Conservation (phyloP, 2,113 vertebrate genomes). For the Channa argus region DNA sequence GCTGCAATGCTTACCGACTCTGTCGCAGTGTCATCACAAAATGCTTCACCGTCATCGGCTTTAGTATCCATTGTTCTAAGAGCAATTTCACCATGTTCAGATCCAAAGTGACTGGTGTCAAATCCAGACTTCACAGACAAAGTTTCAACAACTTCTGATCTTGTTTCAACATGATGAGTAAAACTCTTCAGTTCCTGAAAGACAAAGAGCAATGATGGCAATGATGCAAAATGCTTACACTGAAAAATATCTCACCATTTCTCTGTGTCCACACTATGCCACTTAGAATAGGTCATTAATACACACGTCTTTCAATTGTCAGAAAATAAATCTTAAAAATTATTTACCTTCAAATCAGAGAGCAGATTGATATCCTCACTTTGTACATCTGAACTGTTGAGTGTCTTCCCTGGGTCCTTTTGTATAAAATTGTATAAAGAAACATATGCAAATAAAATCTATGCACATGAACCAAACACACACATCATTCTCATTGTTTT, state of each 20-base stretch:
- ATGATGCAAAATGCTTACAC: background rate
- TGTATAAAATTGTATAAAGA: slow-evolving; percentile 18
- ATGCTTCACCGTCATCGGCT: background rate
- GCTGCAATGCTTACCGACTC: background rate
- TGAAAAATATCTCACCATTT: no score
- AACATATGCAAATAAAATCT: slow-evolving; percentile 10
- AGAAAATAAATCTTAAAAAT: background rate
- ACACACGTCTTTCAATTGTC: no score
- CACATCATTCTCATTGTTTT: background rate
- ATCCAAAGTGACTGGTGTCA: background rate
- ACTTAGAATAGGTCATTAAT: no score
- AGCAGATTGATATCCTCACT: slow-evolving; percentile 6
- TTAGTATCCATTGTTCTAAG: slow-evolving; percentile 20
- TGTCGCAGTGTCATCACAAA: background rate
- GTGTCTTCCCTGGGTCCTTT: slow-evolving; percentile 69
- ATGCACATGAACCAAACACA: background rate
- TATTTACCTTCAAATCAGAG: slow-evolving; percentile 42
- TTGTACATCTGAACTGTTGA: slow-evolving; percentile 22
- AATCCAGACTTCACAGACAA: background rate
- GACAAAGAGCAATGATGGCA: background rate
- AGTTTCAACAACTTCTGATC: background rate
- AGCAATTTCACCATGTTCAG: slow-evolving; percentile 11
- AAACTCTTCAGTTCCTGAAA: slow-evolving; percentile 29
- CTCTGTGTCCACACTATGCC: no score
- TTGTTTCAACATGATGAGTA: slow-evolving; percentile 1